phyloP scores from a whole-genome alignment of 2,797 vertebrate species.

The Myotis daubentonii region DNA sequence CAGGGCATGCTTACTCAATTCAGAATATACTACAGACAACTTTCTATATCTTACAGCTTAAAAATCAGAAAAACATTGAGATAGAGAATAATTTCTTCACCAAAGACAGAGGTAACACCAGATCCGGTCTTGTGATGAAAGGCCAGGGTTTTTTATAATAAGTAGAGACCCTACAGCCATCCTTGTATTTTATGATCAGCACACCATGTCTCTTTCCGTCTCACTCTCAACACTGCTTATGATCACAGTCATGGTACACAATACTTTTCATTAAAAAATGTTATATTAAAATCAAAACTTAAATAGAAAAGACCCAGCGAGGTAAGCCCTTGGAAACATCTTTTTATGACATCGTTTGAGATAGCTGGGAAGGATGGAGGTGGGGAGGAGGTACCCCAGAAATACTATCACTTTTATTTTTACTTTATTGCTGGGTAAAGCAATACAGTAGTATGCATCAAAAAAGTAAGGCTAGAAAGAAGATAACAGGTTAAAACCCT shows the following conservation, averaged over 20 bases:
- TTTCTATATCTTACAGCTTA: background rate
- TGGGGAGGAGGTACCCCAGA: no score
- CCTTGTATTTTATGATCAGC: background rate
- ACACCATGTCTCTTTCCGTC: no score
- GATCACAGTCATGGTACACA: background rate
- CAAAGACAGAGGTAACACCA: background rate
- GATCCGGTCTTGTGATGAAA: no score
- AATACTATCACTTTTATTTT: background rate
- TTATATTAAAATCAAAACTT: background rate
- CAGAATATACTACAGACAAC: no score
- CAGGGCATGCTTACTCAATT: background rate
- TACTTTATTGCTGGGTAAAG: background rate
- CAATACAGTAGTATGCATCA: fast-evolving
- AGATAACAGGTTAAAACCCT: no score
- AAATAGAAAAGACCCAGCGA: background rate
- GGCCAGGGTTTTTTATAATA: background rate
- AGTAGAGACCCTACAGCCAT: no score
- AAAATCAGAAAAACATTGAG: no score
- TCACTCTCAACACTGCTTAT: background rate
- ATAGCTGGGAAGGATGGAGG: no score
- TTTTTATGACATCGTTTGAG: no score
- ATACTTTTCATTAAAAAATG: background rate
- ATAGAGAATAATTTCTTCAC: no score
- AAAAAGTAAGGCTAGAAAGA: background rate
- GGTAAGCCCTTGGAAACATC: background rate